A percentile compares a stretch with the other conserved stretches of the same genome.
phyloP scores from a whole-genome alignment of 2,888 invertebrate genomes.

The Oscheius sp. region DNA sequence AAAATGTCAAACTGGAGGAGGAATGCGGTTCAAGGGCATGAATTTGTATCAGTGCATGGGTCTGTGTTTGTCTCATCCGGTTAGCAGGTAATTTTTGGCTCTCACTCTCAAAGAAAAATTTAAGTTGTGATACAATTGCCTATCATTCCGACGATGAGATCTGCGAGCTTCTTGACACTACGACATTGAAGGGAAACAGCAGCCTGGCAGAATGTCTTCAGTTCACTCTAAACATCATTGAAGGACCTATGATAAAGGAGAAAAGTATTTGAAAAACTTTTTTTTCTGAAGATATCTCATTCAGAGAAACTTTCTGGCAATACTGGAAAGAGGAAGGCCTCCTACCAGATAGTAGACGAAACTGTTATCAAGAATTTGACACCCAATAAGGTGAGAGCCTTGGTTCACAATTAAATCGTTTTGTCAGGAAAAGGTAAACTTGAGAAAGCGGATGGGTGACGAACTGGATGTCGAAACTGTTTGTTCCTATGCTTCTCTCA shows the following conservation, averaged over 20 bases:
- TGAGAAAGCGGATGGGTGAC: conserved; percentile 16
- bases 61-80: conserved; percentile 51
- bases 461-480: not conserved
- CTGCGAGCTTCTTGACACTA: conserved; percentile 29
- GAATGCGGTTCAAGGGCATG: conserved; percentile 35
- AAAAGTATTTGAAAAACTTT: conserved; percentile 3
- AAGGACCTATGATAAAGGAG: not conserved
- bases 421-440: conserved; percentile 1
- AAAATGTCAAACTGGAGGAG: conserved; percentile 32
- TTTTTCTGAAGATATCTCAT: not conserved
- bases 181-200: not conserved
- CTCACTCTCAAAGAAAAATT: not conserved
- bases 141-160: conserved; percentile 7
- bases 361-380: too few relatives aligned
- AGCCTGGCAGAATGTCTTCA: conserved; percentile 15
- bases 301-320: conserved; percentile 7
- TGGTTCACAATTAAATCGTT: not conserved
- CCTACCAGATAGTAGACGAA: too few relatives aligned
- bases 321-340: conserved; percentile 4
- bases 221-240: conserved; percentile 24
- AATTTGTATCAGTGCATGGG: conserved; percentile 49
- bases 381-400: too few relatives aligned
- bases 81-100: conserved; percentile 38
- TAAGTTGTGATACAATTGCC: conserved; percentile 32
- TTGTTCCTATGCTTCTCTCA: conserved; percentile 3